Evolutionary conservation across 2,888 invertebrate species (phyloP), one percentile per base, ranked within the genome.

Genomic region (Argyresthia albistria): DNA sequence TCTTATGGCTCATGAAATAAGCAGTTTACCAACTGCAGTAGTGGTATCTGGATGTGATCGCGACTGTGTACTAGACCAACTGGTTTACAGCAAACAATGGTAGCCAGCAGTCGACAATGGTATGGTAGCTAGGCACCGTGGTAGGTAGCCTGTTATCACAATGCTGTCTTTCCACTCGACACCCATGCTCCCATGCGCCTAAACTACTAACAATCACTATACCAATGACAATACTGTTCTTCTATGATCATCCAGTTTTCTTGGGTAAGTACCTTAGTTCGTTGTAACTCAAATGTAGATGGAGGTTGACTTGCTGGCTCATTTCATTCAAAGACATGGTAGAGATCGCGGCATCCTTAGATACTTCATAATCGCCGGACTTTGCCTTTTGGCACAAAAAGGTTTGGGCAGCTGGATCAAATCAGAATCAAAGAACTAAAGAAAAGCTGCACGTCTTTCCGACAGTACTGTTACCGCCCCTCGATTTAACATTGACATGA

Each of bases 141-240:
- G 63, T 65, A 63, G 66, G 70, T 67, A 71, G 72, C 71, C 59
- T 65, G 70, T 73, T 70, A 70, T 65, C 73, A 76, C 73, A 67
- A 66, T 75, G 72, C 74, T 54, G 51, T 35, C 50, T 53, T 54
- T 57, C 59, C 69, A 63, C 62, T 56, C 57, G 59, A 60, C 60
- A 62, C 62, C 54, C 35, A 35, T 25, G 25, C 25, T 25, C 25
- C 25, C 25, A 25, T 25, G 25, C 25, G 25, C 25, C 25, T 25
- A 25, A 25, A 25, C 25, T 25, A 25, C 25, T 25, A 25, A 25
- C 25, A 25, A 25, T 25, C 25, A 25, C 25, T 25, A 6, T 4
- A 25, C 6, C 25, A 25, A 25, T 25, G 25, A 25, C 25, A 25
- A 25, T 25, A 25, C 3, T 25, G 25, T 53, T 55, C 55, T 56